Evolutionary conservation across 2,113 vertebrate species (phyloP), one percentile per base, ranked within the genome.

Genomic region (Eupsittula cactorum): DNA sequence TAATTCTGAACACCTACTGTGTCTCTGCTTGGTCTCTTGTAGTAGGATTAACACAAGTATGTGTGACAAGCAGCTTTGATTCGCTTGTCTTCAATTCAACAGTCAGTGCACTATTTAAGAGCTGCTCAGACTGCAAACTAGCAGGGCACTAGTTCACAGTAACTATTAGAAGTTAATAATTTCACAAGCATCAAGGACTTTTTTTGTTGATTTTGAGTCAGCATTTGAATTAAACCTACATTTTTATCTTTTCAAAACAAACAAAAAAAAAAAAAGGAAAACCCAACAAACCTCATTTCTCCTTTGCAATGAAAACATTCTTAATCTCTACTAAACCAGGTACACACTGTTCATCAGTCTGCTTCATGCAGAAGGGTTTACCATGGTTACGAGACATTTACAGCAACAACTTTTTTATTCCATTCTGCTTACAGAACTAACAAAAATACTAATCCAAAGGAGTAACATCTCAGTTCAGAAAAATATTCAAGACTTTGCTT

Each of bases 41-140:
- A 97, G 95, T 25, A 91, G 91, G 96, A 97, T 96, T 97, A 96
- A 95, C 96, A 93, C 92, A 96, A 96, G 84, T 67, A 96, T 92
- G 95, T 96, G 93, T 91, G 93, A 96, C 95, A 94, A 96, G 94
- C 67, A 5, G 81, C 88, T 96, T 96, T 97, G 92, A 94, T 96
- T 96, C 92, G 62, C 83, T 92, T 93, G 92, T 93, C 86, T 95
- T 71, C 92, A 62, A 95, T 95, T 95, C 88, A 89, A 55, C 3
- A 6, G 69, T 91, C 88, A 73, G 86, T 44, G 85, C 59, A 62
- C 74, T 86, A 49, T 69, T 50, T 92, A 78, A 90, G 75, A 93
- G 53, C 92, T 35, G 76, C 73, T 75, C 57, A 49, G 88, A 59
- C 70, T 79, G 65, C 24, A 82, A 84, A 55, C 90, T 28, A 83